Conservation (phyloP, 1,140 invertebrate species). For the Lutraria rhynchaena region DNA sequence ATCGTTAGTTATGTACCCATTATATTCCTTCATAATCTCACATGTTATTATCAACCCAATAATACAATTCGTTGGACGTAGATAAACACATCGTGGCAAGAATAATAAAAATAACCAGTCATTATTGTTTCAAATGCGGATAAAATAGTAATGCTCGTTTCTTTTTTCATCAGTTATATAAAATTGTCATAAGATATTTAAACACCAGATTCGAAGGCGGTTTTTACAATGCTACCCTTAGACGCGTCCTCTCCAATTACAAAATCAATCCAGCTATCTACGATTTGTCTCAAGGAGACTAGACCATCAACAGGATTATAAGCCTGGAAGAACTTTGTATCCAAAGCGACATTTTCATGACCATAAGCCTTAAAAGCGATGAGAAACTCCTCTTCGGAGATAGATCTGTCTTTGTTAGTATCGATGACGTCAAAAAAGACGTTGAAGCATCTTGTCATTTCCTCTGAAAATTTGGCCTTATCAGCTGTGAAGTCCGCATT, state of each 20-base stretch:
- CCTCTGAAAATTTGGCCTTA: constrained; percentile 41
- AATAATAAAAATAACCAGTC: too few species aligned
- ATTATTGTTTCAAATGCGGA: too few species aligned
- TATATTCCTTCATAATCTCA: too few species aligned
- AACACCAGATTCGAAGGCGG: constrained; percentile 60
- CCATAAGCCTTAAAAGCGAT: constrained; percentile 66
- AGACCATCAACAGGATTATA: constrained; percentile 55
- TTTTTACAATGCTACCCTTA: constrained; percentile 58
- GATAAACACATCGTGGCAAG: too few species aligned
- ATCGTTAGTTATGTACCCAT: too few species aligned
- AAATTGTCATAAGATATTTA: constrained; percentile 28
- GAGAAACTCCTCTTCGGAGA: constrained; percentile 63
- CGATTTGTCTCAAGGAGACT: constrained; percentile 60
- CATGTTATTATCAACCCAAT: too few species aligned
- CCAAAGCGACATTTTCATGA: constrained; percentile 63
- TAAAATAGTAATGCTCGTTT: too few species aligned
- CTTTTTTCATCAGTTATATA: too few species aligned
- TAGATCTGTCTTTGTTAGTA: constrained; percentile 67
- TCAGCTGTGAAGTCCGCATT: constrained; percentile 48
- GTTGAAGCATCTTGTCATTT: constrained; percentile 62
- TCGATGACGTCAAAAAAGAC: constrained; percentile 69
- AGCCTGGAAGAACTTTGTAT: constrained; percentile 61
- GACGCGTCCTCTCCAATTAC: constrained; percentile 52
- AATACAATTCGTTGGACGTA: too few species aligned
- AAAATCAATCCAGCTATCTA: constrained; percentile 63